A percentile compares a stretch with the other conserved stretches of the same genome.
These are phyloP conservation scores for Protula sp. DNA, from an alignment of 2,888 invertebrate genomes.

Conservation along the genomic window DNA sequence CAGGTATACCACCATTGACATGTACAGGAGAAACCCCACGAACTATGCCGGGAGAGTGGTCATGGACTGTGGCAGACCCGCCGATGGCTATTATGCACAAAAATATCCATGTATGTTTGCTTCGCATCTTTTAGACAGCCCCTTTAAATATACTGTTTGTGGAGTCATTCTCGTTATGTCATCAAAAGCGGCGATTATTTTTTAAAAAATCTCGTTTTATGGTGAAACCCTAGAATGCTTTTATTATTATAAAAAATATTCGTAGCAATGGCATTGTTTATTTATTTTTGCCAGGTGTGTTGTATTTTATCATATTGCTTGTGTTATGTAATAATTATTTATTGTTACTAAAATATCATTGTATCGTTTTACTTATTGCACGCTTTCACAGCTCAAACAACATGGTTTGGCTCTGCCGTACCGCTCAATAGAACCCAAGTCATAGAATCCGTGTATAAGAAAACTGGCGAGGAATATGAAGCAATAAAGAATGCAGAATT, in stretches of 20 bases:
- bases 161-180: too few relatives aligned
- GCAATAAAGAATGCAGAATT: constrained; percentile 23
- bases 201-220: too few relatives aligned
- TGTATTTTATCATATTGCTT: too few relatives aligned
- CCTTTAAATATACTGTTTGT: too few relatives aligned
- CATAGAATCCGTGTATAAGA: constrained; percentile 38
- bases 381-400: constrained; percentile 35
- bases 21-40: constrained; percentile 48
- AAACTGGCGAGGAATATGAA: constrained; percentile 42
- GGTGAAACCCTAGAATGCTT: too few relatives aligned
- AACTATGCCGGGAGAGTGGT: constrained; percentile 41
- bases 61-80: constrained; percentile 49
- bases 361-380: constrained; percentile 4
- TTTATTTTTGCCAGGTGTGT: too few relatives aligned
- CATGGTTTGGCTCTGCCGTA: constrained; percentile 45
- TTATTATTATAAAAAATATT: too few relatives aligned
- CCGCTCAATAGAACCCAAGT: constrained; percentile 40
- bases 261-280: too few relatives aligned
- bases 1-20: constrained; percentile 47
- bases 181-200: too few relatives aligned
- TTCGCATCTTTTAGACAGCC: too few relatives aligned
- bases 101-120: constrained; percentile 47
- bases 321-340: too few relatives aligned
- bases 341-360: too few relatives aligned
- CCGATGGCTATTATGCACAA: constrained; percentile 48